Conservation (phyloP, 2,797 vertebrate genomes). For the Ctenosaura bakeri region DNA sequence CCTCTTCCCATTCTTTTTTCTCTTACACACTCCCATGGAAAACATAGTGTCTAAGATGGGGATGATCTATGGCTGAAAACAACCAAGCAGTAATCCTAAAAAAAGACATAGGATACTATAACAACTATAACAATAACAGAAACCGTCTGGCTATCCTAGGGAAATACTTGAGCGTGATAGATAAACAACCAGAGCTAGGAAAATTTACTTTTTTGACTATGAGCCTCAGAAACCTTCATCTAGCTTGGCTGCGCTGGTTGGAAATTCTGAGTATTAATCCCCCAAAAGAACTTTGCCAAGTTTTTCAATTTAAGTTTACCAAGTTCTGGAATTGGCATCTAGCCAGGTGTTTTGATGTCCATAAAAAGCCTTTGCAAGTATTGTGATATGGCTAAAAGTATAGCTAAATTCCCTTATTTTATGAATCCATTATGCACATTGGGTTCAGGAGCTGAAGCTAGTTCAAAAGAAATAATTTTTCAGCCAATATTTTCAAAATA, state of each 20-base stretch:
- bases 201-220: no score
- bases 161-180: no score
- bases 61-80: background rate
- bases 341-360: background rate
- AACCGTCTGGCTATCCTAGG: no score
- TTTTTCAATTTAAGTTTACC: no score
- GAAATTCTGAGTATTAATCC: no score
- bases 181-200: no score
- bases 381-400: background rate
- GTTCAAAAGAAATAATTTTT: background rate
- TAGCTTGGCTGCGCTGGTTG: no score
- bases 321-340: background rate
- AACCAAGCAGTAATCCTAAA: background rate
- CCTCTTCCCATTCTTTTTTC: background rate
- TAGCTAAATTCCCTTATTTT: background rate
- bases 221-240: no score
- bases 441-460: background rate
- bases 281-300: no score
- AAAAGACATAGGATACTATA: background rate
- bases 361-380: background rate
- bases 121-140: no score
- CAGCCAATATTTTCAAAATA: background rate
- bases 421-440: background rate
- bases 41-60: background rate
- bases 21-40: background rate